Evolutionary conservation across 2,888 invertebrate species (phyloP), one percentile per base, ranked within the genome.

Genomic region (Hypolimnas misippus): DNA sequence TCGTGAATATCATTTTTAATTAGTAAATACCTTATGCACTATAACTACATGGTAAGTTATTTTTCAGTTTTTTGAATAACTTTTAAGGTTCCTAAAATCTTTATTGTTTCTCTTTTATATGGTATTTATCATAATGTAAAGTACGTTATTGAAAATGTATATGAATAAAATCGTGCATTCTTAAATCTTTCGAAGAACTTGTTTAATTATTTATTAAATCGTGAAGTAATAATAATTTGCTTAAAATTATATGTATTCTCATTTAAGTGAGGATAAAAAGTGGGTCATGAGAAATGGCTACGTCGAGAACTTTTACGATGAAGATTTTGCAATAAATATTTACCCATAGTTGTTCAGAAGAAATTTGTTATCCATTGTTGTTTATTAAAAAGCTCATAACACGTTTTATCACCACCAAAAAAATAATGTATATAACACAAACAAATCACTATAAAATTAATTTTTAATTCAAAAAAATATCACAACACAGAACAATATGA

Each of bases 311-410:
- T 66, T 62, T 51, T 53, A 31, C 50, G 62, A 21, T 58, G 42
- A 54, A 52, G 35, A 38, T 53, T 46, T 49, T 49, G 25, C 19
- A 49, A 49, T 29, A 29, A 44, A 56, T 25, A 69, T 79, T 83
- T 82, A 90, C 91, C 87, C 79, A 69, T 89, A 76, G 75, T 89
- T 89, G 65, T 90, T 88, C 35, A 90, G 75, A 69, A 90, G 84
- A 69, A 80, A 81, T 35, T 80, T 78, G 75, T 85, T 89, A 76
- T 90, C 89, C 90, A 90, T 90, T 60, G 70, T 78, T 49, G 40
- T 69, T 72, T 49, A 50, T 25, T 8, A 14, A 7, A 72, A 71
- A 67, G 66, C 50, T 67, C 76, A 75, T 74, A 65, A 67, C 69
- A 67, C 38, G 31, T 40, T 42, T 14, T 17, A 31, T 3, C 31